These are phyloP conservation scores for Mya arenaria DNA, from an alignment of 1,140 invertebrate species.

Conservation along the genomic window DNA sequence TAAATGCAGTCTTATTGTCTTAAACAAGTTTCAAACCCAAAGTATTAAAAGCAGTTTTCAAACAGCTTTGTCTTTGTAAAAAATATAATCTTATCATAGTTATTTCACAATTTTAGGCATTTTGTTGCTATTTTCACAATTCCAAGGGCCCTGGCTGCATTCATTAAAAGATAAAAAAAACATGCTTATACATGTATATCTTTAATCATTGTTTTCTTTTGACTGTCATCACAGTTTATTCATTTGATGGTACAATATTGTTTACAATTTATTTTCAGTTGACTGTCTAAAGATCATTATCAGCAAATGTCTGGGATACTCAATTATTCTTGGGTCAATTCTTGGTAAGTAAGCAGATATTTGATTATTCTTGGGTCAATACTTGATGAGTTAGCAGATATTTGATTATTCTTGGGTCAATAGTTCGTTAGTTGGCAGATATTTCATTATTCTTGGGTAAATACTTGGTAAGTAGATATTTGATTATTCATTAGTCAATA, in stretches of 20 bases:
- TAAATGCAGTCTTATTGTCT: no score
- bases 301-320: not conserved
- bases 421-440: not conserved
- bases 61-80: no score
- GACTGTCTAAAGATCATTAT: not conserved
- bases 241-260: not conserved
- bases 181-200: no score
- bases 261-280: not conserved
- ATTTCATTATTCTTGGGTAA: not conserved
- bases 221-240: slow-evolving; percentile 13
- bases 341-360: not conserved
- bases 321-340: not conserved
- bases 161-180: no score
- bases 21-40: no score
- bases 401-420: not conserved
- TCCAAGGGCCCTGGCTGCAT: no score
- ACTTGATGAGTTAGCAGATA: not conserved
- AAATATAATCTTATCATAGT: no score
- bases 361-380: not conserved
- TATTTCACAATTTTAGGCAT: no score
- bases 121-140: no score
- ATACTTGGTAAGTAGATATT: not conserved
- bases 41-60: no score
- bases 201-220: not conserved
- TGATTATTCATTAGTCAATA: not conserved